These are phyloP conservation scores for Numenius phaeopus DNA, from an alignment of 2,797 vertebrate genomes.

Conservation along the genomic window DNA sequence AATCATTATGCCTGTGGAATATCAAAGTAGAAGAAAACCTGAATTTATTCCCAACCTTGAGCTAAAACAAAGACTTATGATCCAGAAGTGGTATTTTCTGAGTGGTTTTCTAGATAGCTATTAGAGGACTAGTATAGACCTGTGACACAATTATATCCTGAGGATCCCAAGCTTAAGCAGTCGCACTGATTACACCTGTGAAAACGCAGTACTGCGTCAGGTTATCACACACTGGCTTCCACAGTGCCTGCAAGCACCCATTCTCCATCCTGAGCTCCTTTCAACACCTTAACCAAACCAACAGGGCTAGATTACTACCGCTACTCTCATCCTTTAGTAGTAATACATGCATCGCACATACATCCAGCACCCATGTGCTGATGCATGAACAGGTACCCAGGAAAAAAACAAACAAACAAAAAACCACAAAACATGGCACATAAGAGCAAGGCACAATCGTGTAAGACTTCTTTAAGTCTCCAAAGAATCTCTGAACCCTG, in stretches of 20 bases:
- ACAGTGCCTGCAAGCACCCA: background rate
- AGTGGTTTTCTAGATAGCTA: background rate
- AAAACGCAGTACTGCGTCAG: background rate
- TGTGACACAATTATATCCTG: background rate
- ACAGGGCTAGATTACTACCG: background rate
- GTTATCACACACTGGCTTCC: background rate
- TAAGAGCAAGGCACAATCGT: background rate
- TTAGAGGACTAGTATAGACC: background rate
- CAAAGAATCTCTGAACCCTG: background rate
- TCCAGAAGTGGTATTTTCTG: background rate
- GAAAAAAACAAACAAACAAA: background rate
- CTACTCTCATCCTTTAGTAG: rapidly evolving
- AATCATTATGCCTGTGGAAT: background rate
- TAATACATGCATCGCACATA: rapidly evolving
- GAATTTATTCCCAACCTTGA: background rate
- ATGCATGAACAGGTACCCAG: background rate
- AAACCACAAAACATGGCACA: rapidly evolving
- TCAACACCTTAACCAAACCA: background rate
- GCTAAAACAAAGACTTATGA: background rate
- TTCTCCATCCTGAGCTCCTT: background rate
- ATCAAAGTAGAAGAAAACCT: background rate
- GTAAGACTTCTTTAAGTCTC: background rate
- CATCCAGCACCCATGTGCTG: rapidly evolving
- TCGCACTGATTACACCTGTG: background rate
- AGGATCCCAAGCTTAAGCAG: background rate